Evolutionary conservation across 2,113 vertebrate genomes (phyloP).

Genomic region (Notothenia coriiceps): DNA sequence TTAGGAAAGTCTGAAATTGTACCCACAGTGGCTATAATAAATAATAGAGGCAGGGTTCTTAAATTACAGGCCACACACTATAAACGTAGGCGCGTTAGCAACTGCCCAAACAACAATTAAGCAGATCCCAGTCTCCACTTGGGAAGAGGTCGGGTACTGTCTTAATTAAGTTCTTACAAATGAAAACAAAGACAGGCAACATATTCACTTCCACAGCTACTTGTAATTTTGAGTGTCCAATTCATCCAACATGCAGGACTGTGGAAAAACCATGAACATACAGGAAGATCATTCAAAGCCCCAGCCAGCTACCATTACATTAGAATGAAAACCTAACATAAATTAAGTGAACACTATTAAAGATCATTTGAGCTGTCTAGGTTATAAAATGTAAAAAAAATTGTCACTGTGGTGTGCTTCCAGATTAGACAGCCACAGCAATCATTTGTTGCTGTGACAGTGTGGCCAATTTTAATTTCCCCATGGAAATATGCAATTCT

Average conservation of each 20-base stretch:
- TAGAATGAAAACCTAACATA: background rate
- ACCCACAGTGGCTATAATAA: background rate
- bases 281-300: background rate
- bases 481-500: background rate
- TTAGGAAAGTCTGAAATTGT: background rate
- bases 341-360: background rate
- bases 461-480: slow-evolving; percentile 25
- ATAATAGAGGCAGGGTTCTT: background rate
- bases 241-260: background rate
- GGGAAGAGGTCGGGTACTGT: background rate
- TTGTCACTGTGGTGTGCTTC: background rate
- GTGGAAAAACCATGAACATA: background rate
- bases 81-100: background rate
- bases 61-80: slow-evolving; percentile 32
- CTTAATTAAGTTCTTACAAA: background rate
- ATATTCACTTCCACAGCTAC: background rate
- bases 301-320: background rate
- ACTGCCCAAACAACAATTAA: slow-evolving; percentile 4
- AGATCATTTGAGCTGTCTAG: background rate
- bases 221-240: background rate
- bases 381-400: no score
- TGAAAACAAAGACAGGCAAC: background rate
- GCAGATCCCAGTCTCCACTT: background rate
- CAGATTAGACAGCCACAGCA: background rate
- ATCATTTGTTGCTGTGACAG: background rate